Base-by-base conservation (phyloP, 2,888 invertebrate species). In the Eilema caniola region DNA sequence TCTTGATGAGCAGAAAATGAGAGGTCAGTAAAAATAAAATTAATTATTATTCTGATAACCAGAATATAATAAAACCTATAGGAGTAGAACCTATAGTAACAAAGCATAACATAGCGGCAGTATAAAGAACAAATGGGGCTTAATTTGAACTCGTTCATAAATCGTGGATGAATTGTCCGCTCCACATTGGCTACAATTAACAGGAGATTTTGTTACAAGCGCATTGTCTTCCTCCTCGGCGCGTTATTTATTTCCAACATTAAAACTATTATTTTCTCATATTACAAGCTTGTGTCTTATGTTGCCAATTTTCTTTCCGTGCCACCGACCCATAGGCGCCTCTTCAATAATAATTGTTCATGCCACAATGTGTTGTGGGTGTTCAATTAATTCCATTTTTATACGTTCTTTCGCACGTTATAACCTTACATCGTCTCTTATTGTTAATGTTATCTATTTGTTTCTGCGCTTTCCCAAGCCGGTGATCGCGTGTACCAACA, bases 1-100 rank as follows among this genome's bases (percentile, higher is more conserved):
- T 76, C 96, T 97, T 83, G 99, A 99, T 90, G 99, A 99, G 94
- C 98, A 98, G 95, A 99, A 98, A 96, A 97, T 98, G 92, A 97
- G 98, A 97, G 98, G 99, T 99, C 95, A 97, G 98, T 62, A 62
- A 53, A 14, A 24, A 7, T 37, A 41, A 24, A 68, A 33, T 24
- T 20, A 57, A 1, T 16, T 24, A 20, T 2, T 0, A 12, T 7
- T 12, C 28, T 1, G n/a, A 33, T 61, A 68, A 62, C 69, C 62
- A 60, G 69, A 53, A 60, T 60, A 57, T 37, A 70, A 59, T 59
- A n/a, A 65, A n/a, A 12, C 41, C 33, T 28, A 64, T 56, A 64
- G 28, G 65, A 80, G 62, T 69, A 70, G 69, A 77, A 65, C 56
- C 56, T 67, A 62, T 73, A 66, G 71, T 73, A 72, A 72, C 72